phyloP scores from a whole-genome alignment of 2,113 vertebrate species.

The Spermophilus dauricus region DNA sequence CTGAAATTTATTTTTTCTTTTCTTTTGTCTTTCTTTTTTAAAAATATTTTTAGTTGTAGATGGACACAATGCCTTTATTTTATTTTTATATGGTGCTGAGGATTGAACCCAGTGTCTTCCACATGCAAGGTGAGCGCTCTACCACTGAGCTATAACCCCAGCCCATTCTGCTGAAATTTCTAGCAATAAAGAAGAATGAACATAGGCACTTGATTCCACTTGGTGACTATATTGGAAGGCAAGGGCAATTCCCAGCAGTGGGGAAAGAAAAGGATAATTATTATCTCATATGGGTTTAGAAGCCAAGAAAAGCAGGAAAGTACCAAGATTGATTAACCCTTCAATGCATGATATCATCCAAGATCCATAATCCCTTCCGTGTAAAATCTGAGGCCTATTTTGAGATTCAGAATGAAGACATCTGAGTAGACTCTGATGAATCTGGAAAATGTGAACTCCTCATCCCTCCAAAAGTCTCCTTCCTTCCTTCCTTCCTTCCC shows the following conservation, averaged over 20 bases:
- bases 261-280: background rate
- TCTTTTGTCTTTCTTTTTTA: no score
- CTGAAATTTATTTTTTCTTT: background rate
- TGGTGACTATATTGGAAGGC: no score
- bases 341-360: background rate
- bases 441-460: background rate
- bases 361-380: background rate
- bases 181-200: background rate
- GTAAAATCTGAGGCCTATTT: background rate
- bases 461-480: background rate
- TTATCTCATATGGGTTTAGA: background rate
- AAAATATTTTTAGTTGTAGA: no score
- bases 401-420: constrained; percentile 1
- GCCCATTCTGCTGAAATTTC: background rate
- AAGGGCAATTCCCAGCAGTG: no score
- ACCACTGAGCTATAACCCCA: no score
- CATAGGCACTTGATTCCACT: background rate
- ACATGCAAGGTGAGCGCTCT: no score
- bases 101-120: no score
- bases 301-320: background rate
- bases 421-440: background rate
- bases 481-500: no score
- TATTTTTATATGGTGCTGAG: no score
- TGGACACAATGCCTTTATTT: no score
- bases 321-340: background rate